Base-by-base conservation (phyloP, 2,888 invertebrate genomes). In the Terebella lapidaria region DNA sequence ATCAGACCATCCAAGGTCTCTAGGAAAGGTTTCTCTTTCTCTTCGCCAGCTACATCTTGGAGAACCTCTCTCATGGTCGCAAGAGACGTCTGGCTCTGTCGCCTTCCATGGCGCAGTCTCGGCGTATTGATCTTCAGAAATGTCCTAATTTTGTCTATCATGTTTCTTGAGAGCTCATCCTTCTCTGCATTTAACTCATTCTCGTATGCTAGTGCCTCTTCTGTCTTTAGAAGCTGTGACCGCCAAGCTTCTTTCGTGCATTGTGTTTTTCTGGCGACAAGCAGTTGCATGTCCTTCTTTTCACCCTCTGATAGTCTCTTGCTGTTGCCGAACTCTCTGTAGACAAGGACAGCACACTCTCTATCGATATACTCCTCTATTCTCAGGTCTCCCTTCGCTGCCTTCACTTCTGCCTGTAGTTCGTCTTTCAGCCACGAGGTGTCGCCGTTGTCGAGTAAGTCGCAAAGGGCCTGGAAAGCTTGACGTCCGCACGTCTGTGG, bases 231-330 rank as follows among this genome's bases (percentile, higher is more conserved):
- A 25, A 61, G 25, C 22, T 59, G 62, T 30, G 29, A 29, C 20
- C 56, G 55, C 63, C 63, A 63, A 25, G 61, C 57, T 20, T 65
- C 64, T 49, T 64, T 63, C 10, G 63, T 56, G 51, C 56, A 60
- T 57, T 65, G 65, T 15, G 56, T 61, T 27, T 61, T 24, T 28
- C 53, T 27, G 0, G 62, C 65, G 29, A 65, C 42, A 47, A 65
- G 49, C 2, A 52, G 49, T 25, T 62, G 58, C 10, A 65, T 53
- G 30, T 60, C 63, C 28, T 57, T 58, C 61, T 65, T 63, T 25
- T 65, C 63, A 1, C 20, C 29, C 55, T 65, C 59, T n/a, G 63
- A 57, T 22, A 63, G 28, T n/a, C 60, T 51, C 42, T 49, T 58
- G 27, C 56, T 58, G 46, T 27, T 42, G 5, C 65, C 65, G 45